These are phyloP conservation scores for Anser brachyrhynchus DNA, from an alignment of 2,113 vertebrate genomes.

Conservation along the genomic window DNA sequence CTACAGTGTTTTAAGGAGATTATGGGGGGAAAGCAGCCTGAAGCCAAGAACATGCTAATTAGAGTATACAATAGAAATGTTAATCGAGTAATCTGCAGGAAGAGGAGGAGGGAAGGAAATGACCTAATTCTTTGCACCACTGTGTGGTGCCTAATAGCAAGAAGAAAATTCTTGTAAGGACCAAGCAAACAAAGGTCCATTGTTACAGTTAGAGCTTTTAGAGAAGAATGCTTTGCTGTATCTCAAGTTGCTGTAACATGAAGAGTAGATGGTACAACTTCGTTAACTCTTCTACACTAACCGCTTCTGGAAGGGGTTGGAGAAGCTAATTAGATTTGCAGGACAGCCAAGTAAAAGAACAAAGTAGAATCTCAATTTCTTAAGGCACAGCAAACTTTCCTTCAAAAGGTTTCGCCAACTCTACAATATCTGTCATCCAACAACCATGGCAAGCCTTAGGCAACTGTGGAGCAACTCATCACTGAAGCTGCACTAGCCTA, in stretches of 20 bases:
- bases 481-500: background rate
- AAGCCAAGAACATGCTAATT: conserved; percentile 59
- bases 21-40: background rate
- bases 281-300: background rate
- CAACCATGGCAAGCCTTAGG: background rate
- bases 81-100: conserved; percentile 71
- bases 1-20: conserved; percentile 41
- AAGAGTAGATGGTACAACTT: background rate
- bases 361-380: background rate
- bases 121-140: conserved; percentile 50
- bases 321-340: background rate
- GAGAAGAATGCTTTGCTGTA: background rate
- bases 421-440: background rate
- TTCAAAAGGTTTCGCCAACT: background rate
- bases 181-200: conserved; percentile 29
- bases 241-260: background rate
- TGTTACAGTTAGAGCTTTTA: background rate
- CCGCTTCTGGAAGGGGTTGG: background rate
- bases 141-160: conserved; percentile 22
- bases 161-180: conserved; percentile 30
- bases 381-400: background rate
- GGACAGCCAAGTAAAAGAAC: background rate
- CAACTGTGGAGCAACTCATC: background rate
- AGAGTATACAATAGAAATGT: conserved; percentile 62
- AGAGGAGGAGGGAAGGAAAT: conserved; percentile 68